Conservation (phyloP, 2,888 invertebrate species). For the Hydrotaea cyrtoneurina region DNA sequence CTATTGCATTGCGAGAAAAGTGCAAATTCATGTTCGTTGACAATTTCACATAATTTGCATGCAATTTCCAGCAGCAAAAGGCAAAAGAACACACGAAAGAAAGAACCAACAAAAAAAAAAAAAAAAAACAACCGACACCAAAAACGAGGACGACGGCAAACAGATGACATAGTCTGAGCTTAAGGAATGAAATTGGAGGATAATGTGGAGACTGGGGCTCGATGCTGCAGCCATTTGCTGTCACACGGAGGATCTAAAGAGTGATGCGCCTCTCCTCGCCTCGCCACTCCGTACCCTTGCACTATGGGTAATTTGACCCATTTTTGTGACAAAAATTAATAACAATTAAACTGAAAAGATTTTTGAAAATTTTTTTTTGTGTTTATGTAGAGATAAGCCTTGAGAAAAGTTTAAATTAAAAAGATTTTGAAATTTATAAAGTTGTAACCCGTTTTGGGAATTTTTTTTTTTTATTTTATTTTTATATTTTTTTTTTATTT, state of each 20-base stretch:
- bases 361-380: no score
- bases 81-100: constrained; percentile 14
- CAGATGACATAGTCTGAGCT: constrained; percentile 53
- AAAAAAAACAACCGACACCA: neutral
- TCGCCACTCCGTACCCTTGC: no score
- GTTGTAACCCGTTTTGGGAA: no score
- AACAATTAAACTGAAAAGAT: no score
- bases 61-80: constrained; percentile 60
- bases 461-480: no score
- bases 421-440: no score
- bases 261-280: constrained; percentile 21
- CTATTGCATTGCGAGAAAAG: constrained; percentile 77
- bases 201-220: constrained; percentile 37
- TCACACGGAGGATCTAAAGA: neutral
- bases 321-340: no score
- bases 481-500: no score
- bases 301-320: no score
- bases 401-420: no score
- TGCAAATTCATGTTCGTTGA: constrained; percentile 80
- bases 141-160: constrained; percentile 46
- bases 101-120: constrained; percentile 1
- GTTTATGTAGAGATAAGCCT: no score
- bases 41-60: constrained; percentile 77
- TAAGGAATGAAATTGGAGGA: constrained; percentile 41
- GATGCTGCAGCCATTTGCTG: constrained; percentile 43